A percentile compares a stretch with the other conserved stretches of the same genome.
These are phyloP conservation scores for Drosophila kikkawai DNA, from an alignment of 1,140 invertebrate genomes.

Conservation along the genomic window DNA sequence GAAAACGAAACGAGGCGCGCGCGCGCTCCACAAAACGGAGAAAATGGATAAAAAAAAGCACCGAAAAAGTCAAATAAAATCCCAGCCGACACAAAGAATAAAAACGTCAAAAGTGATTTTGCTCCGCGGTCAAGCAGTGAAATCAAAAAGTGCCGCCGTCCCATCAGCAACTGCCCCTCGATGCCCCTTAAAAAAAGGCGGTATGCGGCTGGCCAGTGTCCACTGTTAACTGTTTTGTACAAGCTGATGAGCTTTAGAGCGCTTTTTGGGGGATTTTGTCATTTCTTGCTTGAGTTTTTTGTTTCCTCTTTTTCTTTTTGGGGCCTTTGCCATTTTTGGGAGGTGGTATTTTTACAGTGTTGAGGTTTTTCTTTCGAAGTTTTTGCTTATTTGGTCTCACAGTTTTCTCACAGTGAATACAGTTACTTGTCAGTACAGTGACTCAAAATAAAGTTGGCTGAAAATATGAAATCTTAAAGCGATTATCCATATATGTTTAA, in stretches of 20 bases:
- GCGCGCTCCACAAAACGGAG: constrained; percentile 57
- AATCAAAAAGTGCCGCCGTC: constrained; percentile 69
- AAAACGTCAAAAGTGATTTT: constrained; percentile 84
- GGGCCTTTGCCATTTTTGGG: constrained; percentile 30
- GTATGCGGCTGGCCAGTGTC: constrained; percentile 31
- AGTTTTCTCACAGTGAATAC: not conserved
- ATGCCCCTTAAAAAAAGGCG: constrained; percentile 1
- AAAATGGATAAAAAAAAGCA: constrained; percentile 35
- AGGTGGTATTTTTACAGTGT: constrained; percentile 46
- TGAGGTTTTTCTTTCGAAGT: not conserved
- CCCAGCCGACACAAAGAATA: constrained; percentile 75
- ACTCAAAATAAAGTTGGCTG: not conserved
- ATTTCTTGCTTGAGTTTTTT: constrained; percentile 50
- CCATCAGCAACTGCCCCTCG: constrained; percentile 58
- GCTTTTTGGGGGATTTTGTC: constrained; percentile 59
- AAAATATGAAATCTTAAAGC: not conserved
- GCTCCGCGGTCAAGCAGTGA: constrained; percentile 72
- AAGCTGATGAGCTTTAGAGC: constrained; percentile 54
- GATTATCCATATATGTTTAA: too few species aligned
- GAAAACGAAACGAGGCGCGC: constrained; percentile 80
- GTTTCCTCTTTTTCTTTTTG: constrained; percentile 3
- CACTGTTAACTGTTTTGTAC: constrained; percentile 65
- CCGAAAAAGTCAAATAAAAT: constrained; percentile 49
- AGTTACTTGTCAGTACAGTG: not conserved
- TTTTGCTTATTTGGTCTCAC: not conserved